Conservation (phyloP, 2,888 invertebrate species). For the Tinea semifulvella region DNA sequence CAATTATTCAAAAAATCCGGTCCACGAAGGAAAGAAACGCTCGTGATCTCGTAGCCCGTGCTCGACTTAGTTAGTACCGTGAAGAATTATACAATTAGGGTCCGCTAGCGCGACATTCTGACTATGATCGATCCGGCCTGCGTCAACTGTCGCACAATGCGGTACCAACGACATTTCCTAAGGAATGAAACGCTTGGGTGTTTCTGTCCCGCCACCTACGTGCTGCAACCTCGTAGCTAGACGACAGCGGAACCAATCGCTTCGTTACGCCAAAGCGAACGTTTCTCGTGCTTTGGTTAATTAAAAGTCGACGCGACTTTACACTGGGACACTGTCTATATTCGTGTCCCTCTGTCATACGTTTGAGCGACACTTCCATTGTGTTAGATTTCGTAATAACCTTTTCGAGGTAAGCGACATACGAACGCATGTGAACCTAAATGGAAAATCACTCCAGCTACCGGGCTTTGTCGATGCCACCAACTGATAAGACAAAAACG, state of each 20-base stretch:
- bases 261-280: conserved; percentile 54
- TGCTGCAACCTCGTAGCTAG: conserved; percentile 25
- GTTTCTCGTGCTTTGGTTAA: conserved; percentile 54
- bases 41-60: conserved; percentile 31
- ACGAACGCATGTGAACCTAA: conserved; percentile 34
- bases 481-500: conserved; percentile 39
- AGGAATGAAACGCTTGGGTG: conserved; percentile 50
- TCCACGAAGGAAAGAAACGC: conserved; percentile 13
- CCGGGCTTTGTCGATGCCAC: conserved; percentile 42
- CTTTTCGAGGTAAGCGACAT: conserved; percentile 21
- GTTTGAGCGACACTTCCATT: conserved; percentile 44
- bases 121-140: conserved; percentile 43
- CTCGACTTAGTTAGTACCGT: conserved; percentile 39
- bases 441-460: conserved; percentile 44
- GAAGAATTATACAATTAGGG: conserved; percentile 54
- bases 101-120: conserved; percentile 40
- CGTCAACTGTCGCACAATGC: conserved; percentile 50
- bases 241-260: conserved; percentile 35
- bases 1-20: conserved; percentile 12
- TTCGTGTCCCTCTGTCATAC: conserved; percentile 29
- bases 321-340: conserved; percentile 37
- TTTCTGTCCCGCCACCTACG: conserved; percentile 52
- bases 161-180: conserved; percentile 49
- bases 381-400: conserved; percentile 24
- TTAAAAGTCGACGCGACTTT: conserved; percentile 58